Evolutionary conservation across 2,888 invertebrate genomes (phyloP).

Genomic region (Azorinus chamasolen): DNA sequence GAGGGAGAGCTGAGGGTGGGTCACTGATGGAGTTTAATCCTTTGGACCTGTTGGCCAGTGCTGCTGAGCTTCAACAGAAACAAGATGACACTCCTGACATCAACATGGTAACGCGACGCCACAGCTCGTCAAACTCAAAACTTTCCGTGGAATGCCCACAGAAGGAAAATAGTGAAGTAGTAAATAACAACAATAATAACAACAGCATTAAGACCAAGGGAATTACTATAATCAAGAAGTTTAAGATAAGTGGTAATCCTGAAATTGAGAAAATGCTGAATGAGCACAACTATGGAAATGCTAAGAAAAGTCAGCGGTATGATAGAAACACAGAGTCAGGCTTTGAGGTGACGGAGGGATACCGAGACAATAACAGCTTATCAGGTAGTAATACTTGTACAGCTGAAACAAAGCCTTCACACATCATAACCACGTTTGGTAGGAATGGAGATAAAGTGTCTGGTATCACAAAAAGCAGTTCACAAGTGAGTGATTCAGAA

Average conservation of each 20-base stretch:
- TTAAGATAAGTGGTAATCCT: slow-evolving; percentile 56
- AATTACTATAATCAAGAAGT: slow-evolving; percentile 54
- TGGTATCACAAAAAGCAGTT: slow-evolving; percentile 2
- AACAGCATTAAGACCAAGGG: slow-evolving; percentile 39
- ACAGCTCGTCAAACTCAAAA: slow-evolving; percentile 9
- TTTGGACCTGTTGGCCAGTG: slow-evolving; percentile 80
- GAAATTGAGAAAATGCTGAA: slow-evolving; percentile 75
- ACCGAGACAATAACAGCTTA: too few species aligned
- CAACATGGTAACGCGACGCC: slow-evolving; percentile 44
- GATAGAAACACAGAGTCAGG: slow-evolving; percentile 18
- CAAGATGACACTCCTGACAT: slow-evolving; percentile 54
- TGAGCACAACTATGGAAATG: slow-evolving; percentile 76
- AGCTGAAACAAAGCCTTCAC: too few species aligned
- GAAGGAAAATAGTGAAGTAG: slow-evolving; percentile 26
- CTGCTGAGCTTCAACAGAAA: slow-evolving; percentile 76
- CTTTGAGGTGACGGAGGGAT: too few species aligned
- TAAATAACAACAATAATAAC: slow-evolving; percentile 22
- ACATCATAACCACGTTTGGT: too few species aligned
- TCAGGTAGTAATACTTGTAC: too few species aligned
- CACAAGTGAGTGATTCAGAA: slow-evolving; percentile 32
- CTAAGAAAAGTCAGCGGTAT: slow-evolving; percentile 40
- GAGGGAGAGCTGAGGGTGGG: neutral
- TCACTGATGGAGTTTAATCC: slow-evolving; percentile 79
- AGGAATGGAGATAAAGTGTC: slow-evolving; percentile 14
- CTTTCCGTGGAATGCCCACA: neutral